Percentiles rank a stretch among this genome's conserved stretches.
phyloP scores from a whole-genome alignment of 2,113 vertebrate genomes.

The Pangasianodon gigas region DNA sequence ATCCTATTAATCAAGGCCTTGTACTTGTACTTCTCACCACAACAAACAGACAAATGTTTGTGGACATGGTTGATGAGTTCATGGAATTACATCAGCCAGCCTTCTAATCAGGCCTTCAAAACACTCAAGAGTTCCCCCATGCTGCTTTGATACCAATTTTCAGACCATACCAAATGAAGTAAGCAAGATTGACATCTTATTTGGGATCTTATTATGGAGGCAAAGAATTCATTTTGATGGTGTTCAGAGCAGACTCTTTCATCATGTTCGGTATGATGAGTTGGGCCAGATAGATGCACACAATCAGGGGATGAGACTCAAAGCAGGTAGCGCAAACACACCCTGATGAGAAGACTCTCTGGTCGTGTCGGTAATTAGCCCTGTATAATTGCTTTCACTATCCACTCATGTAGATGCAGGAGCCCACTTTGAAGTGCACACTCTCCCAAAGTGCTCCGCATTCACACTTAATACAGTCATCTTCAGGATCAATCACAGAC shows the following conservation, averaged over 20 bases:
- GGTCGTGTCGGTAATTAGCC: constrained; percentile 45
- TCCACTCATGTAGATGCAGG: constrained; percentile 20
- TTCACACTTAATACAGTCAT: constrained; percentile 35
- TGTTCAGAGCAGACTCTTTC: constrained; percentile 17
- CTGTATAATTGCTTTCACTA: constrained; percentile 43
- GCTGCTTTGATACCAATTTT: constrained; percentile 4
- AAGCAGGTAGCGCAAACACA: constrained; percentile 17
- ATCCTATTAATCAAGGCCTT: background rate
- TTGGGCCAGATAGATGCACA: background rate
- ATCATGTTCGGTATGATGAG: constrained; percentile 22
- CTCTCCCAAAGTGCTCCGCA: constrained; percentile 11
- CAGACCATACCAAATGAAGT: constrained; percentile 24
- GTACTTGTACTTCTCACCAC: background rate
- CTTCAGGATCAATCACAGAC: constrained; percentile 32
- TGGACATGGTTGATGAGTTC: constrained; percentile 17
- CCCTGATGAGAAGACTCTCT: constrained; percentile 34
- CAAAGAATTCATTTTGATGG: constrained; percentile 19
- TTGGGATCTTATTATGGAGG: constrained; percentile 29
- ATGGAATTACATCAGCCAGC: background rate
- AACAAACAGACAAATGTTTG: constrained; percentile 39
- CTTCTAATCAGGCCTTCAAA: constrained; percentile 15
- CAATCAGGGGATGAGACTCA: constrained; percentile 27
- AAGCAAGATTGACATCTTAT: constrained; percentile 37
- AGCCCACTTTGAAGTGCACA: constrained; percentile 29
- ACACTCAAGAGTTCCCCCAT: background rate